Conservation (phyloP, 2,797 vertebrate genomes). For the Cichlasoma orientale region DNA sequence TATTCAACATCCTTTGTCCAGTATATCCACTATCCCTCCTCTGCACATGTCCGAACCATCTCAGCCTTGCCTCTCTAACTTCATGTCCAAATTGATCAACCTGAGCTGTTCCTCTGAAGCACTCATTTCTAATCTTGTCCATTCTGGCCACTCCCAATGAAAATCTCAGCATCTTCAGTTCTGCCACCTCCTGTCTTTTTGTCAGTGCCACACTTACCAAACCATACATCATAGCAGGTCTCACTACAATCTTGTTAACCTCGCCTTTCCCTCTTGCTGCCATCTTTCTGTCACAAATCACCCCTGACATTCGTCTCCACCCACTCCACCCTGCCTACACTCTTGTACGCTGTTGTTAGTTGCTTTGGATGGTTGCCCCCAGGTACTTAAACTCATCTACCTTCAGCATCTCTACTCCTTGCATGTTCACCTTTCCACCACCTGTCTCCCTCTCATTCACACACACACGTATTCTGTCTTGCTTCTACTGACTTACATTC, state of each 20-base stretch:
- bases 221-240: background rate
- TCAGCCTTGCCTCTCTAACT: no score
- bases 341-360: background rate
- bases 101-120: no score
- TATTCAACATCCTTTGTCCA: no score
- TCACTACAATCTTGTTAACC: background rate
- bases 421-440: background rate
- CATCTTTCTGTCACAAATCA: background rate
- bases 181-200: background rate
- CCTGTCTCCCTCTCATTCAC: background rate
- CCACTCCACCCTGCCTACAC: background rate
- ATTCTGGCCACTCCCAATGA: no score
- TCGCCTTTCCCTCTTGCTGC: background rate
- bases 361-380: background rate
- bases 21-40: no score
- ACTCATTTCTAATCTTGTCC: no score
- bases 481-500: background rate
- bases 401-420: background rate
- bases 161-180: no score
- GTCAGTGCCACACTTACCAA: background rate
- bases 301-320: background rate
- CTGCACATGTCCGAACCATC: no score
- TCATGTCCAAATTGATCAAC: no score
- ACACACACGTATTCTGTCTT: background rate
- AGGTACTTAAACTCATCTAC: background rate